phyloP scores from a whole-genome alignment of 2,113 vertebrate genomes.

The Xenopus laevis region DNA sequence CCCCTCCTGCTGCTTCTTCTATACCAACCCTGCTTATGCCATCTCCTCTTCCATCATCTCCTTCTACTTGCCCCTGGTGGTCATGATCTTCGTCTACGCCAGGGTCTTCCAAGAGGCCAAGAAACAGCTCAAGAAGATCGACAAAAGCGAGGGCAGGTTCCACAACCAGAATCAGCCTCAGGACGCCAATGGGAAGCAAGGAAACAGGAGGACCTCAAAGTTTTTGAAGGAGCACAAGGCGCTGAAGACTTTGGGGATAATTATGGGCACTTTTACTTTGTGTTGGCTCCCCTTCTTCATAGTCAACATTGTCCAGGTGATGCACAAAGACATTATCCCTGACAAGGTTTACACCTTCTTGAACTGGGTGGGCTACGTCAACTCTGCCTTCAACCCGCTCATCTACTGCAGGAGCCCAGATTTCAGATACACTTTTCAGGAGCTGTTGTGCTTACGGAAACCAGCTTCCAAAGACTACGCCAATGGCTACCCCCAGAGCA shows the following conservation, averaged over 20 bases:
- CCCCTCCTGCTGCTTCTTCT: constrained; percentile 83
- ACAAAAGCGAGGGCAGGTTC: constrained; percentile 84
- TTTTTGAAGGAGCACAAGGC: constrained; percentile 95
- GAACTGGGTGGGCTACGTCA: constrained; percentile 94
- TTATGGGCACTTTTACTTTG: constrained; percentile 96
- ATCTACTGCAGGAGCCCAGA: constrained; percentile 97
- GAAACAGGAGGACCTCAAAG: constrained; percentile 73
- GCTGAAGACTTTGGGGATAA: constrained; percentile 93
- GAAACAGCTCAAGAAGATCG: constrained; percentile 88
- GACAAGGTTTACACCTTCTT: constrained; percentile 75
- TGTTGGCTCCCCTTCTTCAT: constrained; percentile 98
- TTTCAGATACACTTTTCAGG: constrained; percentile 91
- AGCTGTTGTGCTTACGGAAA: constrained; percentile 82
- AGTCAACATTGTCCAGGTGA: constrained; percentile 83
- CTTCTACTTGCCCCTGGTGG: constrained; percentile 88
- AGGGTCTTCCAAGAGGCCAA: constrained; percentile 92
- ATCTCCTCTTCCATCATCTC: constrained; percentile 91
- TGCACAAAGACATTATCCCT: constrained; percentile 66
- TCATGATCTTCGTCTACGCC: constrained; percentile 96
- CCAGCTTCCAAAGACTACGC: constrained; percentile 66
- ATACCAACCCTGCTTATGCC: constrained; percentile 82
- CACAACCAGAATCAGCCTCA: constrained; percentile 71
- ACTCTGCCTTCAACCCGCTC: constrained; percentile 92
- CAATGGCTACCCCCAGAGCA: constrained; percentile 81
- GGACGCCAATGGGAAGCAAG: constrained; percentile 60